phyloP scores from a whole-genome alignment of 2,113 vertebrate genomes.

The Platycercus adscitus region DNA sequence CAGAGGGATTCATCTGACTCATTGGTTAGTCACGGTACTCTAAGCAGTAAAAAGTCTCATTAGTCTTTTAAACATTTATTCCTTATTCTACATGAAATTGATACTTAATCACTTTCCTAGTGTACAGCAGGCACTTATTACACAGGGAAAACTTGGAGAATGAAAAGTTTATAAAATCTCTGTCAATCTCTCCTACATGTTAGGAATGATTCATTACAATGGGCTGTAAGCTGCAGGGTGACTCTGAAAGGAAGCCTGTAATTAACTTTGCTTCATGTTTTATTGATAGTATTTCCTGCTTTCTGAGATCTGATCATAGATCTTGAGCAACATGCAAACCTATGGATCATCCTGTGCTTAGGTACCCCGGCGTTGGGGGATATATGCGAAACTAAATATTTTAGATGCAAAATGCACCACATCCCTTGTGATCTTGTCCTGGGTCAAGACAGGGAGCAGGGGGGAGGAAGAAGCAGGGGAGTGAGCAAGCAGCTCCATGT shows the following conservation, averaged over 20 bases:
- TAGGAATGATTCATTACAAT: conserved; percentile 77
- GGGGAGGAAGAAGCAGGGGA: neutral
- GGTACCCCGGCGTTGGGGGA: neutral
- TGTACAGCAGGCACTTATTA: conserved; percentile 68
- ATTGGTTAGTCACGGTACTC: conserved; percentile 64
- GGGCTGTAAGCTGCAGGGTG: conserved; percentile 53
- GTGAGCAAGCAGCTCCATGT: neutral
- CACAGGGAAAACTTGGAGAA: conserved; percentile 65
- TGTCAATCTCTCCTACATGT: conserved; percentile 74
- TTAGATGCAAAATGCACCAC: neutral
- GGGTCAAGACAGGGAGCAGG: neutral
- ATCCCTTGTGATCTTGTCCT: neutral
- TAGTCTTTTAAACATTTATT: conserved; percentile 77
- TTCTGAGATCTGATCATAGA: conserved; percentile 48
- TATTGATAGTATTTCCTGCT: conserved; percentile 74
- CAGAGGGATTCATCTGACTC: conserved; percentile 68
- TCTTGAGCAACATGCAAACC: conserved; percentile 27
- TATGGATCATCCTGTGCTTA: conserved; percentile 23
- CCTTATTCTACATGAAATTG: conserved; percentile 73
- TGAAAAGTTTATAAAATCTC: conserved; percentile 77
- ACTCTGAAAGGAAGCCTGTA: conserved; percentile 69
- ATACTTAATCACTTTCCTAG: conserved; percentile 77
- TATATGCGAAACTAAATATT: neutral
- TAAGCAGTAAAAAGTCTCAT: conserved; percentile 76
- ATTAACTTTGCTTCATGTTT: conserved; percentile 77